Percentiles rank a stretch among this genome's conserved stretches.
phyloP scores from a whole-genome alignment of 2,113 vertebrate genomes.

The Dasyornis broadbenti region DNA sequence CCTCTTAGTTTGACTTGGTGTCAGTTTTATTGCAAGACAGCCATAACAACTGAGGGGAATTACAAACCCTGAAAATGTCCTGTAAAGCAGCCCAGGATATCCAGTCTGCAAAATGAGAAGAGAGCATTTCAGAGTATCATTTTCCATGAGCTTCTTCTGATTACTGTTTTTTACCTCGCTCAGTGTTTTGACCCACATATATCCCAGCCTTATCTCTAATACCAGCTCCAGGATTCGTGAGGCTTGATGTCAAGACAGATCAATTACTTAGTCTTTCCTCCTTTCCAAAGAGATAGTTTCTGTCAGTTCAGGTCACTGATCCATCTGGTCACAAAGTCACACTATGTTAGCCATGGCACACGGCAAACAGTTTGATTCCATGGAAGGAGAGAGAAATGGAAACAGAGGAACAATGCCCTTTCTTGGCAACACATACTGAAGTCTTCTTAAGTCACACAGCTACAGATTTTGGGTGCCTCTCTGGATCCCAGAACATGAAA shows the following conservation, averaged over 20 bases:
- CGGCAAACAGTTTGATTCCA: not conserved
- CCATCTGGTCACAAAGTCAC: fast-evolving
- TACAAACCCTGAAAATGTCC: not conserved
- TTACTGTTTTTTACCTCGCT: not conserved
- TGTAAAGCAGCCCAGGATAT: not conserved
- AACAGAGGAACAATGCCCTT: not conserved
- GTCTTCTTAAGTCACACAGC: not conserved
- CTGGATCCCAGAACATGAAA: not conserved
- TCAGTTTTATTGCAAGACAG: not conserved
- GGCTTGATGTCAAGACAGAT: not conserved
- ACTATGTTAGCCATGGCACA: not conserved
- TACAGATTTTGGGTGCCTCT: not conserved
- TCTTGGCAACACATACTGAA: not conserved
- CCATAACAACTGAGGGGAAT: not conserved
- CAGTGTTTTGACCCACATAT: not conserved
- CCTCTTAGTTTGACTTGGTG: not conserved
- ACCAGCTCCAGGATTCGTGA: not conserved
- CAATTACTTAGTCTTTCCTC: not conserved
- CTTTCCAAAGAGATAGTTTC: not conserved
- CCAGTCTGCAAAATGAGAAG: not conserved
- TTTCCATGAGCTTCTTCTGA: not conserved
- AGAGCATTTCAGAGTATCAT: not conserved
- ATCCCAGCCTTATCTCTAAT: not conserved
- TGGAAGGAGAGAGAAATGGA: not conserved
- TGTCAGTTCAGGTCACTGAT: not conserved